phyloP scores from a whole-genome alignment of 2,888 invertebrate genomes.

The Sisyra terminalis region DNA sequence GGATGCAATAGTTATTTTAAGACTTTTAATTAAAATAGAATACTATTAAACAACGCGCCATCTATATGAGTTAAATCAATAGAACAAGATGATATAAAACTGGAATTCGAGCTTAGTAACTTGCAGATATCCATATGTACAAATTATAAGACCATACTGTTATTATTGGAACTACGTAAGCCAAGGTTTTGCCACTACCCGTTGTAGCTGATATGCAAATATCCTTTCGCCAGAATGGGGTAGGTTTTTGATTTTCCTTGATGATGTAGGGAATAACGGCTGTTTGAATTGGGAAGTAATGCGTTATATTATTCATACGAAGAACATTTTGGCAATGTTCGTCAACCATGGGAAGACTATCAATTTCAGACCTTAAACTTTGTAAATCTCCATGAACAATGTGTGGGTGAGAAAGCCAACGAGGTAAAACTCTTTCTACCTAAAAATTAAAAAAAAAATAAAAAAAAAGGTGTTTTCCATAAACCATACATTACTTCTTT shows the following conservation, averaged over 20 bases:
- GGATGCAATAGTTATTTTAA: no score
- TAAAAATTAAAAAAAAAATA: slow-evolving; percentile 28
- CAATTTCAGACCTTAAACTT: slow-evolving; percentile 32
- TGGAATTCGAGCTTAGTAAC: background rate
- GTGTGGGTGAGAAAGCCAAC: slow-evolving; percentile 73
- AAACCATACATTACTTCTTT: background rate
- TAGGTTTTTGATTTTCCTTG: slow-evolving; percentile 37
- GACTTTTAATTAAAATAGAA: no score
- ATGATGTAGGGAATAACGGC: slow-evolving; percentile 63
- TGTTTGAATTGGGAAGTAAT: slow-evolving; percentile 76
- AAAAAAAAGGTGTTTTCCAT: slow-evolving; percentile 9
- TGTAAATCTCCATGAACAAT: slow-evolving; percentile 57
- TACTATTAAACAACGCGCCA: no score
- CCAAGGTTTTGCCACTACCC: slow-evolving; percentile 92
- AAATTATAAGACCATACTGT: no score
- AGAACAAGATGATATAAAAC: no score
- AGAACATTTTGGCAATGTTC: slow-evolving; percentile 41
- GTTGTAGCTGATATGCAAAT: slow-evolving; percentile 95
- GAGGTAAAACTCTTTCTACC: slow-evolving; percentile 65
- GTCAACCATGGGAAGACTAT: slow-evolving; percentile 45
- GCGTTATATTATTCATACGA: slow-evolving; percentile 48
- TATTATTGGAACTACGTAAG: slow-evolving; percentile 83
- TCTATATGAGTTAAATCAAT: no score
- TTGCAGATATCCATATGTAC: slow-evolving; percentile 8
- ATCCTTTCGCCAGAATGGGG: slow-evolving; percentile 62